Evolutionary conservation across 2,888 invertebrate genomes (phyloP), one percentile per base, ranked within the genome.

Genomic region (Melitaea athalia): DNA sequence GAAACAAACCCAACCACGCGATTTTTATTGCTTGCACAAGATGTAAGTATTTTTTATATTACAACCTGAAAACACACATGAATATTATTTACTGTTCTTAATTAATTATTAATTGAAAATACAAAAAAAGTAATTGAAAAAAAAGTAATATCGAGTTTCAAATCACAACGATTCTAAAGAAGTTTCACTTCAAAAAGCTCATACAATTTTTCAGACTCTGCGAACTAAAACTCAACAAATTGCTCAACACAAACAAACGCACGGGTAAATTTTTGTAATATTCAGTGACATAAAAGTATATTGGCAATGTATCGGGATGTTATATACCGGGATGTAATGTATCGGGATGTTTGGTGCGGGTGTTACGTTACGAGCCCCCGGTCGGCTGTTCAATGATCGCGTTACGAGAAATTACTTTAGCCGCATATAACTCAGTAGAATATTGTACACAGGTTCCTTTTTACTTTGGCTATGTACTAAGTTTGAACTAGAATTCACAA

Each of bases 281-380:
- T 43, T 12, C 59, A 33, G 33, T 55, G 31, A 55, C 55, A 65
- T 65, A 15, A 65, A 65, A 59, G 50, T 17, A 50, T 60, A 65
- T 43, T 17, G 45, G 31, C 31, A 31, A 47, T 61, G 15, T 65
- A 52, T 60, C 59, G 60, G 31, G 43, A n/a, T 12, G 52, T 60
- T 52, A 59, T 60, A 52, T 65, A 52, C 59, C 33, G 45, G 43
- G 50, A 52, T 43, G 59, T 60, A 60, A 59, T 60, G 59, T 65
- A 52, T 59, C 33, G 45, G 43, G 50, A 52, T 43, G 59, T 60
- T 60, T 60, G 60, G 47, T 57, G 57, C 43, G 52, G 52, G 60
- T 45, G 60, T 47, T 55, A 14, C 5, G 47, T 45, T 33, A 65
- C 60, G 49, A 43, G 50, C 59, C 64, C 64, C 64, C 50, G 12